Evolutionary conservation across 1,140 invertebrate species (phyloP).

Genomic region (Sesamia nonagrioides): DNA sequence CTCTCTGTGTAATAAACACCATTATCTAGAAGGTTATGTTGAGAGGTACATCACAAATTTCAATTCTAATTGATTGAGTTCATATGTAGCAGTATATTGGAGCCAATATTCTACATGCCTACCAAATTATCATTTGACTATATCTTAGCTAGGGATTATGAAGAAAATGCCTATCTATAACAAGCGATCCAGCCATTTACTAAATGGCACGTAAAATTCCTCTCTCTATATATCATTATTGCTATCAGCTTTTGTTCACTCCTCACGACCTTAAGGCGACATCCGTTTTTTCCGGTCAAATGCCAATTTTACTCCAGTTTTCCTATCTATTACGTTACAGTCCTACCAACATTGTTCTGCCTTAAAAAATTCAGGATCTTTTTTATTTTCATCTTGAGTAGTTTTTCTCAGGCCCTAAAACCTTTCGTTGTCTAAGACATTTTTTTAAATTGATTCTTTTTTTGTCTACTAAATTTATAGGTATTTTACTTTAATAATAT

Average conservation of each 20-base stretch:
- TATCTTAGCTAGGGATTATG: neutral
- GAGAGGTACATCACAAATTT: too few relatives aligned
- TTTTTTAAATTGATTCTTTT: neutral
- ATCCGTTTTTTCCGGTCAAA: conserved; percentile 40
- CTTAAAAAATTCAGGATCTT: neutral
- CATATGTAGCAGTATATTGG: too few relatives aligned
- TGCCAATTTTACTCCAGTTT: conserved; percentile 19
- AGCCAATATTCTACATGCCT: too few relatives aligned
- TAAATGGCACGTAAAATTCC: conserved; percentile 43
- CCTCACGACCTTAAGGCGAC: conserved; percentile 18
- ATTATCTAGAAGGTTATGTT: too few relatives aligned
- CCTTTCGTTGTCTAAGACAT: neutral
- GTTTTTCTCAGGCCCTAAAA: neutral
- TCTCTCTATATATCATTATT: conserved; percentile 44
- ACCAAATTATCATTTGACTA: too few relatives aligned
- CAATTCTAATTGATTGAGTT: too few relatives aligned
- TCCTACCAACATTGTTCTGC: conserved; percentile 4
- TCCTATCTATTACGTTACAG: conserved; percentile 31
- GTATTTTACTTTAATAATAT: too few relatives aligned
- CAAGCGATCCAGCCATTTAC: conserved; percentile 22
- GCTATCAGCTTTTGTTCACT: conserved; percentile 44
- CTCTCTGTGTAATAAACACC: too few relatives aligned
- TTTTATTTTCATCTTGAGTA: neutral
- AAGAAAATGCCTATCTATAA: conserved; percentile 13
- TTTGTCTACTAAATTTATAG: too few relatives aligned